Conservation (phyloP, 1,140 invertebrate genomes). For the Drosophila busckii region DNA sequence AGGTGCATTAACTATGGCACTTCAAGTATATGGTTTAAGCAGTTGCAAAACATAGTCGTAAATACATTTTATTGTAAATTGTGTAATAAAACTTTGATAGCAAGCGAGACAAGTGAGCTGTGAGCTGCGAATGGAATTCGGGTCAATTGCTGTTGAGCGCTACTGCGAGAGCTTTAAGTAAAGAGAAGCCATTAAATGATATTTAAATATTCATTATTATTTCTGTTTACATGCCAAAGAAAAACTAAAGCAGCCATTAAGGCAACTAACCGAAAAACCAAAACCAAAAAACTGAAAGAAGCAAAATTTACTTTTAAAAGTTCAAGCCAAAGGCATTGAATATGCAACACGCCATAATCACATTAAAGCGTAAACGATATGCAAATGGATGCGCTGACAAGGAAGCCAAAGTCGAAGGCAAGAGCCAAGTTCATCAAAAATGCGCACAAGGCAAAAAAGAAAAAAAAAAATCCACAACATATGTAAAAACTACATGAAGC, state of each 20-base stretch:
- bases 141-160: conserved; percentile 37
- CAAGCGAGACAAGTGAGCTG: conserved; percentile 42
- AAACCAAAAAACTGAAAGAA: conserved; percentile 11
- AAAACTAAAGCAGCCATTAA: conserved; percentile 29
- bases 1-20: conserved; percentile 64
- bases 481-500: conserved; percentile 44
- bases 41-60: conserved; percentile 69
- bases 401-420: conserved; percentile 35
- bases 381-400: conserved; percentile 73
- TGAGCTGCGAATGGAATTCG: conserved; percentile 15
- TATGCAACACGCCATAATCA: conserved; percentile 76
- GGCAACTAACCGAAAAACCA: conserved; percentile 36
- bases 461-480: conserved; percentile 8
- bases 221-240: conserved; percentile 20
- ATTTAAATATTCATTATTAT: conserved; percentile 51
- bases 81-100: conserved; percentile 30
- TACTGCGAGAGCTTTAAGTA: conserved; percentile 25
- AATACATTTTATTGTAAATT: conserved; percentile 75
- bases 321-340: conserved; percentile 47
- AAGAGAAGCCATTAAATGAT: conserved; percentile 32
- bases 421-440: conserved; percentile 61
- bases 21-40: conserved; percentile 43
- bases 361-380: conserved; percentile 77
- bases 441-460: conserved; percentile 42
- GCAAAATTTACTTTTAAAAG: conserved; percentile 54